Percentiles rank a stretch among this genome's conserved stretches.
Evolutionary conservation across 2,797 vertebrate genomes (phyloP).

Genomic region (Pseudochaenichthys georgianus): DNA sequence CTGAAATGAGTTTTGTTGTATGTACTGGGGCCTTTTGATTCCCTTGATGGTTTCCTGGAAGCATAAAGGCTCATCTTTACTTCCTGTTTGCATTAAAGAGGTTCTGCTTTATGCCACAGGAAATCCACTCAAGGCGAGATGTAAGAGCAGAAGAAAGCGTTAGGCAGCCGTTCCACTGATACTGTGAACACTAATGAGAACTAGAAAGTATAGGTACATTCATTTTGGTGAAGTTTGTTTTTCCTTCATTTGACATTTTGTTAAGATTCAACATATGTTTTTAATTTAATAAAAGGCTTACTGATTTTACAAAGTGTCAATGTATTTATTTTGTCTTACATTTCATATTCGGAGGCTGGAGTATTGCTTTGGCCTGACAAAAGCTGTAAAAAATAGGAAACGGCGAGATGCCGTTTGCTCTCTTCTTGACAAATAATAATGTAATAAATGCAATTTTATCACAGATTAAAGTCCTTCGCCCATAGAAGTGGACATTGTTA

Average conservation of each 20-base stretch:
- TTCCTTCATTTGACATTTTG: conserved; percentile 74
- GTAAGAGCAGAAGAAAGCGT: conserved; percentile 30
- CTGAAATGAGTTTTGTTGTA: conserved; percentile 48
- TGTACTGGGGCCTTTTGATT: conserved; percentile 46
- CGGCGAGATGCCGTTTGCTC: background rate
- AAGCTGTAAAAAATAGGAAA: background rate
- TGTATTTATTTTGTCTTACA: background rate
- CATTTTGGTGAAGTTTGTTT: conserved; percentile 57
- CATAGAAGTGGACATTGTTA: accelerated
- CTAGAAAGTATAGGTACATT: conserved; percentile 71
- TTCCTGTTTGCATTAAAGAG: conserved; percentile 61
- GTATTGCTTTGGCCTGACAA: background rate
- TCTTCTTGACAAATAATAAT: too few species aligned
- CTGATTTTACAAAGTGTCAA: conserved; percentile 76
- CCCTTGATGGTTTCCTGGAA: conserved; percentile 58
- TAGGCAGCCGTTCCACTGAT: conserved; percentile 63
- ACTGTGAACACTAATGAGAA: conserved; percentile 70
- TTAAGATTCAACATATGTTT: conserved; percentile 79
- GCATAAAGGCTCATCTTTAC: conserved; percentile 41
- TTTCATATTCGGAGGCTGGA: background rate
- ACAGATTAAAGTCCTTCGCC: background rate
- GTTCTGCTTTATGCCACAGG: conserved; percentile 45
- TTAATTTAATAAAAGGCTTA: conserved; percentile 87
- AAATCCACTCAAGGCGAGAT: conserved; percentile 38
- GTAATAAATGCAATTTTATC: background rate